Base-by-base conservation (phyloP, 2,797 vertebrate species). In the Sparus aurata region DNA sequence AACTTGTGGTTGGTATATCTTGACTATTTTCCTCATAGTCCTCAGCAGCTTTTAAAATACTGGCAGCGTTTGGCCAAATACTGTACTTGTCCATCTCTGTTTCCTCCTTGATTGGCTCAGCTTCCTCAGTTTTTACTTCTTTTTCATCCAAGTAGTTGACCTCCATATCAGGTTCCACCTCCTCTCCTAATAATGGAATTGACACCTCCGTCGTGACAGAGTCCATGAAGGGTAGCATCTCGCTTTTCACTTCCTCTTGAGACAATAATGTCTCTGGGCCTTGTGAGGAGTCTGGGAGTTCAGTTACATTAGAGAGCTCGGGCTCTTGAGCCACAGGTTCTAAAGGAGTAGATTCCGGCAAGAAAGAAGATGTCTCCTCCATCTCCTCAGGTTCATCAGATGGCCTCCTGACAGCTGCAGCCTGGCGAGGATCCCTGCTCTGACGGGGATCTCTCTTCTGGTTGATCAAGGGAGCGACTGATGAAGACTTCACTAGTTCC, bases 351-450 rank as follows among this genome's bases (percentile, higher is more conserved):
- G 23, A 69, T 52, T 96, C 96, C 0, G 50, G 79, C 11, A 18
- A 30, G 12, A 6, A 2, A 78, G 76, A 16, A 63, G 88, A 62
- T 1, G 74, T 61, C 27, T 93, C 92, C 45, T 93, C 94, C 69
- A 86, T 91, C 17, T 95, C 93, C 52, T 89, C 84, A 0, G 85
- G 70, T 27, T 94, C 94, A 57, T 93, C 89, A 0, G 85, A 83
- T 4, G 90, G 82, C 38, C 94, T 95, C 75, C 93, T 92, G 80
- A 67, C 85, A 7, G 75, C 57, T 3, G 75, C 52, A 13, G 95
- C 92, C 75, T 97, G 97, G 20, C 97, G 95, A n/a, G 97, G 97
- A 89, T 99, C 98, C 84, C 97, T 96, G 73, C 80, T 97, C 86
- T 97, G 98, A 73, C 97, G 94, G 0, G 96, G 94, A 81, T 99